A percentile compares a stretch with the other conserved stretches of the same genome.
phyloP scores from a whole-genome alignment of 2,797 vertebrate genomes.

The Enteromius unitaeniatus region DNA sequence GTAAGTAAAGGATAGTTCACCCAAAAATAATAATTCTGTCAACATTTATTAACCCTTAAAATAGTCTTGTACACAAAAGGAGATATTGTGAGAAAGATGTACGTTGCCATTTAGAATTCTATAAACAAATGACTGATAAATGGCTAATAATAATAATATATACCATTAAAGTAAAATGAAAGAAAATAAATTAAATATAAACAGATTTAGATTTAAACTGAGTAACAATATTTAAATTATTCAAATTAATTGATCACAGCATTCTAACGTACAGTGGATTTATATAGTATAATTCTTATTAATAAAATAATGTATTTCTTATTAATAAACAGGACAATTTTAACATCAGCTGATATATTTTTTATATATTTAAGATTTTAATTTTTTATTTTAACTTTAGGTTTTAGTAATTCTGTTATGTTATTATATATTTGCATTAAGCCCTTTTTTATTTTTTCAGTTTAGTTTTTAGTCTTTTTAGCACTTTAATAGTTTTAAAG shows the following conservation, averaged over 20 bases:
- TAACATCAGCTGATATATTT: too few species aligned
- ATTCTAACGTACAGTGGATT: too few species aligned
- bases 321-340: too few species aligned
- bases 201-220: too few species aligned
- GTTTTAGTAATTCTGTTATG: not conserved
- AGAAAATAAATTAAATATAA: too few species aligned
- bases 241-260: too few species aligned
- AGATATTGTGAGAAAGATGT: not conserved
- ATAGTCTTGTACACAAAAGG: not conserved
- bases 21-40: not conserved
- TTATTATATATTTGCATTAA: not conserved
- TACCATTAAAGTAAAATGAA: too few species aligned
- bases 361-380: not conserved
- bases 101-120: not conserved
- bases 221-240: too few species aligned
- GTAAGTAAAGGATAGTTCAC: not conserved
- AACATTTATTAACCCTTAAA: not conserved
- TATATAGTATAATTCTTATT: too few species aligned
- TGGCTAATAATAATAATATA: too few species aligned
- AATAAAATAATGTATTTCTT: too few species aligned
- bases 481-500: not conserved
- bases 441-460: not conserved
- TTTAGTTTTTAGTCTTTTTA: not conserved
- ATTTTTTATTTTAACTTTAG: not conserved
- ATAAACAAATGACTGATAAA: too few species aligned